Evolutionary conservation across 2,888 invertebrate species (phyloP), one percentile per base, ranked within the genome.

Genomic region (Eilema sororculum): DNA sequence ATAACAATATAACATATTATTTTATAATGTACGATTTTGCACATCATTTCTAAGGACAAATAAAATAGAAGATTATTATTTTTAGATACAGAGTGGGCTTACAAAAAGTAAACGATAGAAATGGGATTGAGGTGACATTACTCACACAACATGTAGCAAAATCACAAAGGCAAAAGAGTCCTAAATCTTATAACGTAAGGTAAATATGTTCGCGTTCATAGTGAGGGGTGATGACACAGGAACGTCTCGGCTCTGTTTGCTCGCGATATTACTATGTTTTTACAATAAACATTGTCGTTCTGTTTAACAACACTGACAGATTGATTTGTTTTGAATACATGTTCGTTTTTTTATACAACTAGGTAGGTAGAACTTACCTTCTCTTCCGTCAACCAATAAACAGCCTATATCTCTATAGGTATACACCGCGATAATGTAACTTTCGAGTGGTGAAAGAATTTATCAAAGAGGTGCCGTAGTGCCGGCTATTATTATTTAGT

Each of bases 241-340:
- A 72, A 65, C 64, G 68, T 56, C 73, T 67, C 77, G 59, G 24
- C 58, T 46, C 61, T 83, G 81, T 85, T 82, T 77, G 73, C 76
- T 71, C 67, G 65, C 67, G 52, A 74, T 80, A 73, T 78, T 79
- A 78, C 72, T 68, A 66, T 82, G 79, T 82, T 83, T 78, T 82
- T 78, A 74, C 72, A 72, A 80, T 76, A 80, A 79, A 81, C 73
- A 79, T 74, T 76, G 16, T 66, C 28, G 71, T 67, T 67, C 41
- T 76, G 68, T 80, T 80, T 8, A 59, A 70, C 64, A 58, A 68
- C 61, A 56, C 25, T 62, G 65, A 65, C 75, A 83, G 72, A 72
- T 69, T 75, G 73, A 75, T 65, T 68, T 52, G 24, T 58, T 25
- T 25, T 24, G 9, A 58, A 58, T 58, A 25, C 13, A 25, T 25